These are phyloP conservation scores for Cyprinus carpio DNA, from an alignment of 2,113 vertebrate species.

Conservation along the genomic window DNA sequence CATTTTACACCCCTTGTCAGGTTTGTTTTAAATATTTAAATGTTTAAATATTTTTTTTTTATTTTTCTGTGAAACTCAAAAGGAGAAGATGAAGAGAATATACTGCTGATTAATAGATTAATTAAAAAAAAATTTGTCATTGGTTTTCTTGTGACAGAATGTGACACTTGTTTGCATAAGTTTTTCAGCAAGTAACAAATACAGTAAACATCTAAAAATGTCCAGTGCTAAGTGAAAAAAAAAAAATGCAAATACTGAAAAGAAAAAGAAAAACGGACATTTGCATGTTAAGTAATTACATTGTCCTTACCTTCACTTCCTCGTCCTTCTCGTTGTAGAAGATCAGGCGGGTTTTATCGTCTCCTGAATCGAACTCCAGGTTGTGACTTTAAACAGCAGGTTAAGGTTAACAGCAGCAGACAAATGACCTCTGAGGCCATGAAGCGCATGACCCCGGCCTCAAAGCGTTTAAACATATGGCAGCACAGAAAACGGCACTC, in stretches of 20 bases:
- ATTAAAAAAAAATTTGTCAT: background rate
- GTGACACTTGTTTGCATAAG: background rate
- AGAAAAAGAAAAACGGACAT: background rate
- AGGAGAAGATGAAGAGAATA: too few species aligned
- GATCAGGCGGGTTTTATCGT: slow-evolving; percentile 74
- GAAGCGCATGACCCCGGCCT: background rate
- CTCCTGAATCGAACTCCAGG: slow-evolving; percentile 76
- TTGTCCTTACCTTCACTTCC: slow-evolving; percentile 73
- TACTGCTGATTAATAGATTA: too few species aligned
- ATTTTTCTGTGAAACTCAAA: too few species aligned
- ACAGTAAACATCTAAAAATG: background rate
- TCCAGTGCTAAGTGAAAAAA: background rate
- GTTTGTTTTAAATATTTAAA: too few species aligned
- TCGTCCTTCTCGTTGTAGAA: slow-evolving; percentile 77
- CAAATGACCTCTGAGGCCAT: background rate
- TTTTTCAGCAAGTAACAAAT: background rate
- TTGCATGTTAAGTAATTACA: background rate
- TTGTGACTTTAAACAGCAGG: slow-evolving; percentile 71
- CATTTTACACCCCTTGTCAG: too few species aligned
- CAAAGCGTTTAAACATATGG: slow-evolving; percentile 30
- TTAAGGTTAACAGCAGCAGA: slow-evolving; percentile 65
- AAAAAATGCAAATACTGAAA: background rate
- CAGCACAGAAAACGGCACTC: background rate
- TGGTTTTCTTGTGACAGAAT: background rate
- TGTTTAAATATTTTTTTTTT: too few species aligned